phyloP scores from a whole-genome alignment of 2,113 vertebrate species.

The Cinclus mexicanus region DNA sequence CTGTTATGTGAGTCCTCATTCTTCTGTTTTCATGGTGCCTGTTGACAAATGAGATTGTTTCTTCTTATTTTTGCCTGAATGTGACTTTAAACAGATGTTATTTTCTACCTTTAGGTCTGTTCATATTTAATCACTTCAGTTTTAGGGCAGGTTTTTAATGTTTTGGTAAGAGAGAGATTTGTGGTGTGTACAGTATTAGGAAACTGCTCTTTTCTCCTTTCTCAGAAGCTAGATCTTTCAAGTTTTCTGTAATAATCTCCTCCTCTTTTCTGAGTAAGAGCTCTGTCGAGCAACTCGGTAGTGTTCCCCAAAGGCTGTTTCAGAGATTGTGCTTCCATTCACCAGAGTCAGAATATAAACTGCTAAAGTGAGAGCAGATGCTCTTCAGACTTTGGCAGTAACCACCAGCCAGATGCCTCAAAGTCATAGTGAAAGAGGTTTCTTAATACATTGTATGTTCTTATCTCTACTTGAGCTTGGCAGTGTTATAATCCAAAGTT shows the following conservation, averaged over 20 bases:
- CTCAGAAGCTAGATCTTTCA: constrained; percentile 50
- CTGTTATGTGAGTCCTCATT: not conserved
- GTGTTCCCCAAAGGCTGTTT: constrained; percentile 69
- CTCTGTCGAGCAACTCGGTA: constrained; percentile 34
- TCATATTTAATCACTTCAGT: constrained; percentile 23
- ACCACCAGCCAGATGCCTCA: constrained; percentile 65
- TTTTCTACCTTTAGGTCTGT: constrained; percentile 12
- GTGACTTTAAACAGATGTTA: not conserved
- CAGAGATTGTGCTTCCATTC: constrained; percentile 56
- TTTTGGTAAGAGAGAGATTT: constrained; percentile 35
- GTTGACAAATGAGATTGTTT: constrained; percentile 1
- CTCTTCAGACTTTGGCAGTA: constrained; percentile 47
- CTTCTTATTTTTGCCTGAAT: not conserved
- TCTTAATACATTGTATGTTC: constrained; percentile 23
- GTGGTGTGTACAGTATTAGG: constrained; percentile 14
- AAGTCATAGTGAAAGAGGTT: constrained; percentile 53
- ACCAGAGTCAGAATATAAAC: constrained; percentile 53
- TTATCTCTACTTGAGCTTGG: constrained; percentile 57
- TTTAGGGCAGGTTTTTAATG: constrained; percentile 6
- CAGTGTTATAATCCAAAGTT: constrained; percentile 14
- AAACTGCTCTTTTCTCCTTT: constrained; percentile 15
- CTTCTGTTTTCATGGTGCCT: not conserved
- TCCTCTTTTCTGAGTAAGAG: constrained; percentile 38
- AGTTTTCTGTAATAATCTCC: constrained; percentile 56
- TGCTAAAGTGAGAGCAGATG: constrained; percentile 72